phyloP scores from a whole-genome alignment of 2,797 vertebrate genomes.

The Cuculus canorus region DNA sequence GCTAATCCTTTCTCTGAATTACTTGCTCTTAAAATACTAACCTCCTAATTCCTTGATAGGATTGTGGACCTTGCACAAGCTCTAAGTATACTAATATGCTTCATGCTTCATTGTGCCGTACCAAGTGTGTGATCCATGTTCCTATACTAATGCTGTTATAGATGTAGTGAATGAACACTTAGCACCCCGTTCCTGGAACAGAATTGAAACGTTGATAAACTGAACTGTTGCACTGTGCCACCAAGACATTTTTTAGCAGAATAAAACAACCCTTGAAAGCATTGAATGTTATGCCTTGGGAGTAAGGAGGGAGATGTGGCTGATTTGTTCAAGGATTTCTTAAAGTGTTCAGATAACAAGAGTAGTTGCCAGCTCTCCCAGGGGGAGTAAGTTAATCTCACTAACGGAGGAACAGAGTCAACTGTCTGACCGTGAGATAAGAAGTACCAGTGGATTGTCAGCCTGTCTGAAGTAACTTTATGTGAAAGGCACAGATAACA shows the following conservation, averaged over 20 bases:
- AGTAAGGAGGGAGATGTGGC: background rate
- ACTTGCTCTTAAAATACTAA: constrained; percentile 56
- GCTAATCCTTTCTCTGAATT: constrained; percentile 45
- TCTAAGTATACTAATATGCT: background rate
- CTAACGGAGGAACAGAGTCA: background rate
- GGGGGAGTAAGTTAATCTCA: background rate
- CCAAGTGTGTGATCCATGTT: background rate
- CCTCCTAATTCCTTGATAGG: constrained; percentile 47
- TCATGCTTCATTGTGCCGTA: background rate
- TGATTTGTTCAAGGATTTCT: background rate
- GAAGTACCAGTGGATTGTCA: background rate
- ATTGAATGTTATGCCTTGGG: background rate
- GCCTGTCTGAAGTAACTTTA: background rate
- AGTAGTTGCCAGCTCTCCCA: background rate
- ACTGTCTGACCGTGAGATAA: background rate
- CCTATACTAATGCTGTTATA: background rate
- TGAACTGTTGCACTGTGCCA: background rate
- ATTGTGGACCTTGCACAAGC: constrained; percentile 12
- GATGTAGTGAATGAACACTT: background rate
- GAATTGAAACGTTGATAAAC: background rate
- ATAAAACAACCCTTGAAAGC: background rate
- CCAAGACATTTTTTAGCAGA: background rate
- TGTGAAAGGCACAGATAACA: background rate
- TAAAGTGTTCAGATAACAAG: background rate
- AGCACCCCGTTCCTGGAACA: background rate